phyloP scores from a whole-genome alignment of 2,797 vertebrate genomes.

The Siniperca undulata region DNA sequence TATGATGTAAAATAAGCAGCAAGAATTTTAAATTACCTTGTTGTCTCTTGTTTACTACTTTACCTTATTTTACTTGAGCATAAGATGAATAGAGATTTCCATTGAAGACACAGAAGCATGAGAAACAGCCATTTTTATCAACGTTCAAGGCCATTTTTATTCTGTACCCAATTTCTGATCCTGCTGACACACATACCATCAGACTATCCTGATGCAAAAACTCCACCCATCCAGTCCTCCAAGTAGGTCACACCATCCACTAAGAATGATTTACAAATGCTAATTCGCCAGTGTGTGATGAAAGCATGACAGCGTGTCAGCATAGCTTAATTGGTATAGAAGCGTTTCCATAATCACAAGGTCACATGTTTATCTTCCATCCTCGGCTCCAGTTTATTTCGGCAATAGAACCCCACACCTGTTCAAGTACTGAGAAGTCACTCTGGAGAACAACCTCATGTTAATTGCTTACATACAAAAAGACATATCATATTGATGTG shows the following conservation, averaged over 20 bases:
- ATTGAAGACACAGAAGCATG: neutral
- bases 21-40: conserved; percentile 22
- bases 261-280: conserved; percentile 46
- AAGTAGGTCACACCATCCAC: conserved; percentile 54
- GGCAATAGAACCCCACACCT: neutral
- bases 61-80: no score
- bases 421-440: neutral
- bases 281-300: conserved; percentile 40
- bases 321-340: conserved; percentile 32
- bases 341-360: conserved; percentile 16
- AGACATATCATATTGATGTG: conserved; percentile 16
- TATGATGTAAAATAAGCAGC: conserved; percentile 24
- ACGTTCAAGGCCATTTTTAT: neutral
- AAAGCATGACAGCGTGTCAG: conserved; percentile 21
- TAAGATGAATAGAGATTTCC: neutral
- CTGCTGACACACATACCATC: neutral
- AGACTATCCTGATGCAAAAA: conserved; percentile 17
- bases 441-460: conserved; percentile 11
- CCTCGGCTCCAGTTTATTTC: conserved; percentile 16
- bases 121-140: neutral
- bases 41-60: conserved; percentile 12
- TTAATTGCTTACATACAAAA: conserved; percentile 13
- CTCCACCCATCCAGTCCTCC: conserved; percentile 5
- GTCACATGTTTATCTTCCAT: conserved; percentile 23
- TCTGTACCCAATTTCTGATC: conserved; percentile 18